These are phyloP conservation scores for Poecilia gillii DNA, from an alignment of 2,797 vertebrate species.

Conservation along the genomic window DNA sequence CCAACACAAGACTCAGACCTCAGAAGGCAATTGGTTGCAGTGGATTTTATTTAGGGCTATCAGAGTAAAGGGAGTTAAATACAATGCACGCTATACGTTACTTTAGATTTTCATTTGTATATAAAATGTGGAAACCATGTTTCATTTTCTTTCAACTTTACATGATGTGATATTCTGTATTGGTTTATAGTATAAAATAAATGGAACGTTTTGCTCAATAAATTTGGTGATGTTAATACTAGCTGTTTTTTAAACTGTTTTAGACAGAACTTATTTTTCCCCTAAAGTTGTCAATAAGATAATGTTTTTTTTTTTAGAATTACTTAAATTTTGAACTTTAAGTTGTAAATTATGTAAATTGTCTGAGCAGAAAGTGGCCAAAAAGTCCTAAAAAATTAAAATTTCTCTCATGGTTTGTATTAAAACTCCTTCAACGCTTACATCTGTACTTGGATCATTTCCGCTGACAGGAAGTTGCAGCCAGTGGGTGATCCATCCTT, in stretches of 20 bases:
- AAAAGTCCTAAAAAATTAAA: background rate
- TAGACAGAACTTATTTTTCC: too few species aligned
- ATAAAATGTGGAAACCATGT: background rate
- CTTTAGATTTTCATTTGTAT: background rate
- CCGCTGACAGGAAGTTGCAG: background rate
- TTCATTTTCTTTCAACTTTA: background rate
- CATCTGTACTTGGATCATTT: constrained; percentile 8
- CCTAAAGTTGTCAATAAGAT: too few species aligned
- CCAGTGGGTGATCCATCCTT: constrained; percentile 12
- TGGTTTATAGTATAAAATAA: background rate
- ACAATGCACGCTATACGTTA: background rate
- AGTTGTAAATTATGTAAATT: background rate
- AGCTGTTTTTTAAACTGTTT: background rate
- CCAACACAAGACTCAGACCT: background rate
- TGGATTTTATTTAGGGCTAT: background rate
- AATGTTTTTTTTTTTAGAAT: background rate
- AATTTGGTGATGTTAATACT: background rate
- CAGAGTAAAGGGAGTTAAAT: background rate
- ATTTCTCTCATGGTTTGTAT: background rate
- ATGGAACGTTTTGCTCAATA: background rate
- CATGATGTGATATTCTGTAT: background rate
- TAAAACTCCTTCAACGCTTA: background rate
- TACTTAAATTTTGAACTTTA: background rate
- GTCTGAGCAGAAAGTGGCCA: background rate
- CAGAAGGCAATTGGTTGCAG: background rate